phyloP scores from a whole-genome alignment of 2,113 vertebrate species.

The Nematolebias whitei region DNA sequence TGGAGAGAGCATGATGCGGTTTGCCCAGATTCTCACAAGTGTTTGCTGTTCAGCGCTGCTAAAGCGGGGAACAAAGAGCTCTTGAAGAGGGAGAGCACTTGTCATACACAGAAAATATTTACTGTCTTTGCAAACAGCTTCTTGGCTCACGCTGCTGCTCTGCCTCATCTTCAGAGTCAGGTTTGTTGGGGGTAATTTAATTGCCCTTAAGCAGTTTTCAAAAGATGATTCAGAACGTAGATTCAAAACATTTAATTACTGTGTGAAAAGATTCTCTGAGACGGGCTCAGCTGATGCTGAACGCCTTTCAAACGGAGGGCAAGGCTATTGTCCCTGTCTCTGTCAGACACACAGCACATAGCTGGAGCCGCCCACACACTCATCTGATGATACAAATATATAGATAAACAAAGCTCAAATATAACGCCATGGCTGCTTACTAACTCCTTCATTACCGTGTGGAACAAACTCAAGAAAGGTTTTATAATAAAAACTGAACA shows the following conservation, averaged over 20 bases:
- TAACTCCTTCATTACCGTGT: not conserved
- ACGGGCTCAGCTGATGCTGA: slow-evolving; percentile 84
- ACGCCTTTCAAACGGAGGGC: slow-evolving; percentile 82
- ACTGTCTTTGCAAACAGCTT: slow-evolving; percentile 82
- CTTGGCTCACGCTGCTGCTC: slow-evolving; percentile 71
- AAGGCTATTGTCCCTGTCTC: slow-evolving; percentile 59
- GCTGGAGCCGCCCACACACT: slow-evolving; percentile 5
- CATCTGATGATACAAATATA: not conserved
- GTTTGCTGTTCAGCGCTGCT: slow-evolving; percentile 95
- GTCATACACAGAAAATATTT: slow-evolving; percentile 89
- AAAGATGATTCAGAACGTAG: slow-evolving; percentile 98
- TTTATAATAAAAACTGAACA: not conserved
- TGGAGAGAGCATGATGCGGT: slow-evolving; percentile 83
- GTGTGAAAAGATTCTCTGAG: slow-evolving; percentile 90
- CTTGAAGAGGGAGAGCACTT: slow-evolving; percentile 92
- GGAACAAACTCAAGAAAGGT: not conserved
- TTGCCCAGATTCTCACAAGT: slow-evolving; percentile 90
- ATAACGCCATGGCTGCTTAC: not conserved
- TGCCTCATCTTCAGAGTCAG: slow-evolving; percentile 85
- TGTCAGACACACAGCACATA: slow-evolving; percentile 21
- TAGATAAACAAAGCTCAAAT: not conserved
- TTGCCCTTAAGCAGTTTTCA: slow-evolving; percentile 93
- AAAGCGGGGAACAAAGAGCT: slow-evolving; percentile 89
- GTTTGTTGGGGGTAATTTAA: slow-evolving; percentile 95
- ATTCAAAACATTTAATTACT: slow-evolving; percentile 99